phyloP scores from a whole-genome alignment of 2,888 invertebrate genomes.

The Therioaphis trifolii region DNA sequence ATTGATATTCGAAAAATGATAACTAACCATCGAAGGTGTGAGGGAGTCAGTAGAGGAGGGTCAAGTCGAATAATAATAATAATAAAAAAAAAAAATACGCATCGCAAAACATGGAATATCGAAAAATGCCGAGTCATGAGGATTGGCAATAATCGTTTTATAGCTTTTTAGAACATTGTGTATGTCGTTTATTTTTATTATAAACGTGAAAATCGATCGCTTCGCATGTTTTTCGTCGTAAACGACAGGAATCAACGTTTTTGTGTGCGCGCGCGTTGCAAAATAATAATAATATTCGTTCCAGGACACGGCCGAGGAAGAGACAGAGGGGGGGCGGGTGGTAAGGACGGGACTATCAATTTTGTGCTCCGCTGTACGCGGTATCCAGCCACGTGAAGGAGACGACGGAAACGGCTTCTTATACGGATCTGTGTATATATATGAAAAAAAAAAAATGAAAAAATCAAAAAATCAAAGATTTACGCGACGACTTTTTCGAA shows the following conservation, averaged over 20 bases:
- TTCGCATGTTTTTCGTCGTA: conserved; percentile 26
- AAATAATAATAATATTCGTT: conserved; percentile 9
- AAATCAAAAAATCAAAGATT: no score
- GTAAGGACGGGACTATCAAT: background rate
- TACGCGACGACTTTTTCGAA: no score
- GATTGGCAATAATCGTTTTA: conserved; percentile 46
- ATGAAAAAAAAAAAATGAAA: no score
- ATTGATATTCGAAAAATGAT: conserved; percentile 34
- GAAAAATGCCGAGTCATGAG: conserved; percentile 27
- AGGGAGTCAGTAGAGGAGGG: background rate
- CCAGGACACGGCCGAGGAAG: no score
- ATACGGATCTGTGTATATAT: no score
- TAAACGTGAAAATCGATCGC: conserved; percentile 31
- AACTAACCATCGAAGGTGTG: background rate
- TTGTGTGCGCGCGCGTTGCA: background rate
- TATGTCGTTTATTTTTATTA: conserved; percentile 43
- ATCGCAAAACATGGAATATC: conserved; percentile 15
- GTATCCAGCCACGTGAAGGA: no score
- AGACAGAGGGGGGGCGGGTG: background rate
- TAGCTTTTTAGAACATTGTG: conserved; percentile 31
- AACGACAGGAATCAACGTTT: conserved; percentile 3
- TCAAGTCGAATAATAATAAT: no score
- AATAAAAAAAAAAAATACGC: background rate
- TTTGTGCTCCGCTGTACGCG: background rate
- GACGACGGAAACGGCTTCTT: no score